Evolutionary conservation across 2,797 vertebrate genomes (phyloP), one percentile per base, ranked within the genome.

Genomic region (Yasuhikotakia modesta): DNA sequence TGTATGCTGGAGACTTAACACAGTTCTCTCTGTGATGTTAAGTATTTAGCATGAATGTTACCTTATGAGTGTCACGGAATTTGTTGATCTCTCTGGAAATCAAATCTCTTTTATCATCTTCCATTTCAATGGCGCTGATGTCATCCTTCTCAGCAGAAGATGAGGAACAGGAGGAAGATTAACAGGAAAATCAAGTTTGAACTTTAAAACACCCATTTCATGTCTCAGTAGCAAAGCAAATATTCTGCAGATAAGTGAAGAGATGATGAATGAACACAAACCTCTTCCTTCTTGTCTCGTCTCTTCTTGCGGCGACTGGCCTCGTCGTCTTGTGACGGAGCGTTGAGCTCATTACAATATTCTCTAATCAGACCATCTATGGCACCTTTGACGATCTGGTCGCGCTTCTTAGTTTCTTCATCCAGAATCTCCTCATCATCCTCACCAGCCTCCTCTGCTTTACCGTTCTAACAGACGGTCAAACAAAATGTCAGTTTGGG

Each of bases 71-170:
- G 89, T 99, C 98, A 86, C 98, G 96, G 92, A 99, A 99, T 96
- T 99, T 99, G 96, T 97, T 99, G 94, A 99, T 99, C 94, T 99
- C 97, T 93, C 97, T 94, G 86, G 98, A 99, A 94, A 99, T 99
- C 92, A 99, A 94, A 94, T 99, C 98, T 93, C 97, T 95, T 94
- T 99, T 99, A 92, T 99, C 98, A 88, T 99, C 98, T 89, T 99
- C 98, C 94, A 99, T 97, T 91, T 99, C 98, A 89, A 99, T 99
- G 84, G 96, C 95, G 91, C 97, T 99, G 90, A 99, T 96, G 92
- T 99, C 98, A 86, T 99, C 97, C 96, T 99, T 22, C 53, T 87
- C 87, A 89, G 72, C 88, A 78, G 87, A 69, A 84, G 73, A 82
- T 82, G 58, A 19, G 76, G 2, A 30, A 73, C 30, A 17, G 50